Evolutionary conservation across 2,113 vertebrate genomes (phyloP), one percentile per base, ranked within the genome.

Genomic region (Laterallus jamaicensis): DNA sequence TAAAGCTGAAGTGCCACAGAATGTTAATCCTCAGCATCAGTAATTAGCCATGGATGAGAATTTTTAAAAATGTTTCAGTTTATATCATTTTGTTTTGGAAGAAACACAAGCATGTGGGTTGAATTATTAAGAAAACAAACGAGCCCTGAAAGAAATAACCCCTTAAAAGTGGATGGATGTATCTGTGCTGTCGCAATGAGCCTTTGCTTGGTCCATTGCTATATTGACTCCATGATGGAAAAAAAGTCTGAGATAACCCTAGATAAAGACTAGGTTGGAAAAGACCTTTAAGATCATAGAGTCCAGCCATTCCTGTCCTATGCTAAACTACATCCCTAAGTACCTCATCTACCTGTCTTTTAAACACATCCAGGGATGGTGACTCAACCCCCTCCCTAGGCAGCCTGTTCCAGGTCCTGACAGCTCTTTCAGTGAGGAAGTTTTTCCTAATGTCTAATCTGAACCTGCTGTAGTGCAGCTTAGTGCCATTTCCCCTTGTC

Each of bases 1-100:
- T 95, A 95, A 92, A 95, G 89, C 89, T 97, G 94, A 96, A 97
- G 95, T 95, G 95, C 84, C 44, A 50, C 93, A 89, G 94, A 96
- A 95, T 97, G 91, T 91, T 96, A 97, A 96, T 96, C 93, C 82
- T 96, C 90, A 80, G 91, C 91, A 94, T 95, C 89, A 80, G 91
- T 89, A 96, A 97, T 97, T 95, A 95, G 90, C 86, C 50, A 66
- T 84, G 95, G 86, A 92, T 87, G 89, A 89, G 93, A 90, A 89
- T 89, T 96, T 96, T 86, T 2, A 5, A 75, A 91, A 95, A 95
- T 94, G 79, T 94, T 97, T 96, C 67, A 89, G 84, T 95, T 95
- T 84, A 35, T 69, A 47, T 94, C 82, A 77, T 91, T 96, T 88
- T 95, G 94, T 94, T 95, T 90, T 87, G 89, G 49, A 96, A 94